Base-by-base conservation (phyloP, 1,140 invertebrate genomes). In the Chironomus tepperi region DNA sequence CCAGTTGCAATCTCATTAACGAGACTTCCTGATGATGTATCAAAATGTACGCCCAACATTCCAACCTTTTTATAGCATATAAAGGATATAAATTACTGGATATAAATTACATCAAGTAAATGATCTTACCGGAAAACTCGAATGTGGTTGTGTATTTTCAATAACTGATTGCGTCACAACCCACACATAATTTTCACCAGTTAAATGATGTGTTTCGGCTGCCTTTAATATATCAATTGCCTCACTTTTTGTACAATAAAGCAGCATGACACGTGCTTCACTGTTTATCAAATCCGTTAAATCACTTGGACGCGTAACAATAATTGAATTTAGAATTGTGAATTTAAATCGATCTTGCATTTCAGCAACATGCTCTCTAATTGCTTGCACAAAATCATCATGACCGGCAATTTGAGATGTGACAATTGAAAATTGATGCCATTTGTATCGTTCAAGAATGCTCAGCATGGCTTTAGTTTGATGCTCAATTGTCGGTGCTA, bases 91-190 rank as follows among this genome's bases (percentile, higher is more conserved):
- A n/a, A n/a, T n/a, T n/a, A n/a, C n/a, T n/a, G n/a, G n/a, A n/a
- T n/a, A n/a, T n/a, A n/a, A n/a, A n/a, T n/a, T n/a, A n/a, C n/a
- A n/a, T n/a, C n/a, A n/a, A n/a, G n/a, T n/a, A n/a, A n/a, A n/a
- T n/a, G n/a, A n/a, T n/a, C 47, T 57, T 57, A 57, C 47, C 0
- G 95, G 95, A 81, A 97, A 97, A 78, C 93, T 89, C 76, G 88
- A 87, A 0, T 91, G 88, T n/a, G 90, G 89, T 77, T 91, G 87
- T 74, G 82, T 79, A 78, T 90, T 91, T 79, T 88, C 94, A 57
- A 98, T 93, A 67, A 96, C 94, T 78, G 93, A 94, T 82, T 97
- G 94, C n/a, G 94, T 96, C 0, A 96, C 94, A 73, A 98, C 93
- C 96, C 96, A 98, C 7, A 98, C 94, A 81, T 97, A 98, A 81